These are phyloP conservation scores for Buceros bicornis DNA, from an alignment of 2,797 vertebrate species.

Conservation along the genomic window DNA sequence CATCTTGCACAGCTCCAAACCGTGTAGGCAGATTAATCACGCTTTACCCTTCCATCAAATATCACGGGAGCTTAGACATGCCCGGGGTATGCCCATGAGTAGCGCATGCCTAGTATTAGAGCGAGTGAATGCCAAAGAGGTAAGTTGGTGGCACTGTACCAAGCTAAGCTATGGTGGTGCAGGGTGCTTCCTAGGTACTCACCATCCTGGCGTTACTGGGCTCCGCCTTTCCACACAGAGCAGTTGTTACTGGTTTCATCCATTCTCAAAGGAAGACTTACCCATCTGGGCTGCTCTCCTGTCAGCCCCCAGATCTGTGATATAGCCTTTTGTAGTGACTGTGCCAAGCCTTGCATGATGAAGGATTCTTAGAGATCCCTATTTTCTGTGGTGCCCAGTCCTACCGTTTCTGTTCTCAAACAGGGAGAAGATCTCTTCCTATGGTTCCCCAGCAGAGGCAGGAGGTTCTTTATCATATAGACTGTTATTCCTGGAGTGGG, in stretches of 20 bases:
- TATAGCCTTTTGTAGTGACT: accelerated
- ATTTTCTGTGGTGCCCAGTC: neutral
- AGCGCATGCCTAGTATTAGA: neutral
- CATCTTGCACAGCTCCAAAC: neutral
- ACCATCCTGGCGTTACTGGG: neutral
- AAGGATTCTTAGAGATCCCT: neutral
- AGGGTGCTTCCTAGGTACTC: neutral
- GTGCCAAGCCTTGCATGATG: neutral
- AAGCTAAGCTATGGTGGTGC: neutral
- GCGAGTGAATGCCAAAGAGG: neutral
- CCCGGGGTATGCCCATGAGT: neutral
- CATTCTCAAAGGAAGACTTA: neutral
- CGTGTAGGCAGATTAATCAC: neutral
- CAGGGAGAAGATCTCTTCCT: neutral
- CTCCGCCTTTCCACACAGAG: neutral
- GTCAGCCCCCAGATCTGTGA: neutral
- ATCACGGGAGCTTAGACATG: neutral
- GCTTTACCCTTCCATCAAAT: neutral
- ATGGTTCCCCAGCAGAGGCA: neutral
- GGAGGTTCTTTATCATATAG: neutral
- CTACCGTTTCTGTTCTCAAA: neutral
- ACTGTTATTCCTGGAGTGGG: neutral
- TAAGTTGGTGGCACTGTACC: neutral
- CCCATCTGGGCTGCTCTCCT: neutral
- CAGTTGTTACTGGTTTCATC: neutral